These are phyloP conservation scores for Pilophorus perplexus DNA, from an alignment of 2,888 invertebrate genomes.

Conservation along the genomic window DNA sequence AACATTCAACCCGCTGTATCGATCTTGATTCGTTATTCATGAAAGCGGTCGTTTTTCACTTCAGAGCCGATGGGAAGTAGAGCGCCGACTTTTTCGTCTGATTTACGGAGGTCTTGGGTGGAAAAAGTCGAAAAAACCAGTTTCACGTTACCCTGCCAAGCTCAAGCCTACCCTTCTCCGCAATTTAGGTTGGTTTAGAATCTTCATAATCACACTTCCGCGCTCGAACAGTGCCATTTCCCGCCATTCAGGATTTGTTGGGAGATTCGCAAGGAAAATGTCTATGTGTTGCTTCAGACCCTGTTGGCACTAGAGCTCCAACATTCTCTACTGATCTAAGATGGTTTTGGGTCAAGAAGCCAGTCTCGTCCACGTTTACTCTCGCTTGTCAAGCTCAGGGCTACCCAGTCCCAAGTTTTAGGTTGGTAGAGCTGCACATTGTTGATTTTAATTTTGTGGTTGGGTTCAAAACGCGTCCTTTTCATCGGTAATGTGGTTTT, in stretches of 20 bases:
- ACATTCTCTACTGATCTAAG: slow-evolving; percentile 29
- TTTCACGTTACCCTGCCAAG: slow-evolving; percentile 34
- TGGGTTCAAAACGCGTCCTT: too few relatives aligned
- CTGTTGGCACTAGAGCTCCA: slow-evolving; percentile 27
- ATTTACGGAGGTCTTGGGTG: slow-evolving; percentile 5
- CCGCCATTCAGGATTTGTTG: too few relatives aligned
- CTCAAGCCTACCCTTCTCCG: slow-evolving; percentile 25
- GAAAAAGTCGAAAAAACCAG: slow-evolving; percentile 13
- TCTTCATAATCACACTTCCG: too few relatives aligned
- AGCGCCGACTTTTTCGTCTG: slow-evolving; percentile 32
- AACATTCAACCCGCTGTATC: not conserved
- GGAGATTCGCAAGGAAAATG: too few relatives aligned
- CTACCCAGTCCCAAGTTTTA: slow-evolving; percentile 58
- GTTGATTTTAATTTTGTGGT: too few relatives aligned
- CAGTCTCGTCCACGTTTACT: slow-evolving; percentile 46
- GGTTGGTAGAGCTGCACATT: slow-evolving; percentile 53
- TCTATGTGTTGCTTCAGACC: too few relatives aligned
- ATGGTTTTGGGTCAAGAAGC: slow-evolving; percentile 41
- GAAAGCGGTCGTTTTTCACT: not conserved
- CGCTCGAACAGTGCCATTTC: too few relatives aligned
- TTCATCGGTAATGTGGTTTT: too few relatives aligned
- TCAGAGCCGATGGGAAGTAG: slow-evolving; percentile 34
- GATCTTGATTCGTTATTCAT: not conserved
- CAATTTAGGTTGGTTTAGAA: slow-evolving; percentile 39
- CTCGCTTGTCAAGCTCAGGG: slow-evolving; percentile 60